Percentiles rank a stretch among this genome's conserved stretches.
These are phyloP conservation scores for Catocala sponsa DNA, from an alignment of 2,888 invertebrate species.

Conservation along the genomic window DNA sequence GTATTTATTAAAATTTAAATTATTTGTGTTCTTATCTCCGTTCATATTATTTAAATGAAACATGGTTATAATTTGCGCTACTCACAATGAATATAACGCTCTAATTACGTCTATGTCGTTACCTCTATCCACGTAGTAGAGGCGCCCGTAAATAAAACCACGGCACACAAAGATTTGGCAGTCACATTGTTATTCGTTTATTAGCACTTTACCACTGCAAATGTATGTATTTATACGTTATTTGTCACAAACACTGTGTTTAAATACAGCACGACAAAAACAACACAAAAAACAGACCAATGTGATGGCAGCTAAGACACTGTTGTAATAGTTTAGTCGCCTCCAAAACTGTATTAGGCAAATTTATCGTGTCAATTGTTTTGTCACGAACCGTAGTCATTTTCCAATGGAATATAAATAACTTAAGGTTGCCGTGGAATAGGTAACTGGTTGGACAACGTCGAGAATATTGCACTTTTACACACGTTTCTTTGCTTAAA, in stretches of 20 bases:
- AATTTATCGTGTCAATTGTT: slow-evolving; percentile 68
- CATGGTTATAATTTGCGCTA: slow-evolving; percentile 21
- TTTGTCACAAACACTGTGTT: slow-evolving; percentile 29
- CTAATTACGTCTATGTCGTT: slow-evolving; percentile 14
- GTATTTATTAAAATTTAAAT: too few relatives aligned
- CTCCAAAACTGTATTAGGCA: slow-evolving; percentile 31
- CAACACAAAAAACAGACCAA: slow-evolving; percentile 25
- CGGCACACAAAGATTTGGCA: slow-evolving; percentile 45
- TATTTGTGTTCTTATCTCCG: too few relatives aligned
- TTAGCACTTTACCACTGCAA: slow-evolving; percentile 27
- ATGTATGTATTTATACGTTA: slow-evolving; percentile 16
- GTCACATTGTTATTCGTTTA: slow-evolving; percentile 49
- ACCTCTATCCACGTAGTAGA: background rate
- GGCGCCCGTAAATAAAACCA: slow-evolving; percentile 25
- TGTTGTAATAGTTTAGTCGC: slow-evolving; percentile 29
- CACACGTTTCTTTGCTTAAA: slow-evolving; percentile 27
- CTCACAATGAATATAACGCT: slow-evolving; percentile 29
- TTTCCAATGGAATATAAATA: slow-evolving; percentile 59
- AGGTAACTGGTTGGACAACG: slow-evolving; percentile 16
- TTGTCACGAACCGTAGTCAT: slow-evolving; percentile 73
- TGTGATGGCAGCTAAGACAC: slow-evolving; percentile 31
- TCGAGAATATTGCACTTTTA: background rate
- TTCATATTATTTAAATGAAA: slow-evolving; percentile 11
- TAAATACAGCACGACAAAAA: slow-evolving; percentile 37
- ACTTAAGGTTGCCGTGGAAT: slow-evolving; percentile 28